A percentile compares a stretch with the other conserved stretches of the same genome.
These are phyloP conservation scores for Gnathonemus longibarbis DNA, from an alignment of 2,113 vertebrate species.

Conservation along the genomic window DNA sequence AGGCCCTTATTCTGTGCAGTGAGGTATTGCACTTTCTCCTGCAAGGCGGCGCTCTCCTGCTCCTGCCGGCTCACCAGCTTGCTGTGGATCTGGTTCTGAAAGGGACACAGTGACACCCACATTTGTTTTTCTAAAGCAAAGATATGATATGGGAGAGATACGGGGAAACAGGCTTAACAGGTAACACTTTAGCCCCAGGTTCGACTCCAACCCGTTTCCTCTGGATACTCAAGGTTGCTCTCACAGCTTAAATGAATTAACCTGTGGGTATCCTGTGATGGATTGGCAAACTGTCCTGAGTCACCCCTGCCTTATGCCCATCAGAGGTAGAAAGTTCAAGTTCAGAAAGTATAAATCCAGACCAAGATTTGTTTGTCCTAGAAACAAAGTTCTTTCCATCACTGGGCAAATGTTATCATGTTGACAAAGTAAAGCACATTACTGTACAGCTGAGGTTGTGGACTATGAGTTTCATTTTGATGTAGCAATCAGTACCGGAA, in stretches of 20 bases:
- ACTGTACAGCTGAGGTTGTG: background rate
- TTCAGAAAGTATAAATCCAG: too few species aligned
- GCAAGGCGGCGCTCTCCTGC: slow-evolving; percentile 71
- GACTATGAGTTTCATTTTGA: background rate
- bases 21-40: slow-evolving; percentile 76
- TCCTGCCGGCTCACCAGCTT: slow-evolving; percentile 74
- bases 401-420: background rate
- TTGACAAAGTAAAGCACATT: background rate
- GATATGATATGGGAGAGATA: background rate
- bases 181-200: background rate
- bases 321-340: background rate
- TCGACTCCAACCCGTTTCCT: background rate
- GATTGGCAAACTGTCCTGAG: background rate
- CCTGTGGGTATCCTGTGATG: background rate
- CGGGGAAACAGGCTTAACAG: background rate
- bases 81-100: slow-evolving; percentile 77
- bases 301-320: background rate
- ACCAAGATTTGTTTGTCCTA: background rate
- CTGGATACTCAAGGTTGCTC: background rate
- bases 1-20: slow-evolving; percentile 80
- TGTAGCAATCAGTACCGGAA: background rate
- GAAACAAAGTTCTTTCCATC: background rate
- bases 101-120: background rate
- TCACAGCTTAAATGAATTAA: background rate
- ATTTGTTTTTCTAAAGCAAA: background rate